These are phyloP conservation scores for Rhinoraja longicauda DNA, from an alignment of 2,797 vertebrate species.

Conservation along the genomic window DNA sequence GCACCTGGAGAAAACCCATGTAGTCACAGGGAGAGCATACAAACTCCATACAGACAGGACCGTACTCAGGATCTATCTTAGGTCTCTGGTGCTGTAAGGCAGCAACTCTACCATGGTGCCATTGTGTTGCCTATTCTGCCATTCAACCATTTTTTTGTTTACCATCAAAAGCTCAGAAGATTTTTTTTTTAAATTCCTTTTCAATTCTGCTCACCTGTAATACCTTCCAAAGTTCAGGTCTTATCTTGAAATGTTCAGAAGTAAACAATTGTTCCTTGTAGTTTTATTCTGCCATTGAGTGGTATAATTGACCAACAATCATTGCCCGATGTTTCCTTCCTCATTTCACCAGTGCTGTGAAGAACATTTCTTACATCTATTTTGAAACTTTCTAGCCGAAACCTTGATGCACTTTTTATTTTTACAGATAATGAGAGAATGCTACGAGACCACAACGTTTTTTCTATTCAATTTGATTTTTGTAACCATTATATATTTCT, in stretches of 20 bases:
- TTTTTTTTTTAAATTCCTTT: background rate
- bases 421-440: background rate
- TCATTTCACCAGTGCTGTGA: background rate
- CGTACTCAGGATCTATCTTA: too few species aligned
- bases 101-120: too few species aligned
- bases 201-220: conserved; percentile 3
- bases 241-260: background rate
- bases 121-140: too few species aligned
- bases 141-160: background rate
- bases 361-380: background rate
- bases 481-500: background rate
- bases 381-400: background rate
- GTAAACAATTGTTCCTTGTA: background rate
- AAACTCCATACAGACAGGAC: too few species aligned
- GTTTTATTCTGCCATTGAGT: background rate
- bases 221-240: background rate
- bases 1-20: too few species aligned
- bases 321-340: background rate
- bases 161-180: background rate
- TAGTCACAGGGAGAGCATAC: too few species aligned
- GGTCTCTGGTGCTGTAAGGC: too few species aligned
- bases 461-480: background rate
- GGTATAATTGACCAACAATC: background rate
- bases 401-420: background rate
- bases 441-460: background rate